Evolutionary conservation across 2,797 vertebrate genomes (phyloP).

Genomic region (Megalops cyprinoides): DNA sequence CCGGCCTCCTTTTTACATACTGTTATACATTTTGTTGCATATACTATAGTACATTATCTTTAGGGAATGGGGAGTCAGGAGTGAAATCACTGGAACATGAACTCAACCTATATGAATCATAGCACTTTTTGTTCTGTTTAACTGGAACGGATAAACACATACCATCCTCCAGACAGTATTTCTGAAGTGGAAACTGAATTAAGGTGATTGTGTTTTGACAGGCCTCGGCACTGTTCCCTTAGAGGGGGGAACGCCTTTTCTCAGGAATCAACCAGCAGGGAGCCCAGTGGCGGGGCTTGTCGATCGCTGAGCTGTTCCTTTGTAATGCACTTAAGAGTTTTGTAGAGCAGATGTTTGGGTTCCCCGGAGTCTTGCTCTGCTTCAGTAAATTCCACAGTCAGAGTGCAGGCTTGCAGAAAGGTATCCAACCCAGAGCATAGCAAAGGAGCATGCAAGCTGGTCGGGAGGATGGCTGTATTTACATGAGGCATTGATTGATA

Average conservation of each 20-base stretch:
- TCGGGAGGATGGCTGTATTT: not conserved
- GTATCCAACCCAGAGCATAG: not conserved
- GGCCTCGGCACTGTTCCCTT: not conserved
- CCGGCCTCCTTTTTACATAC: not conserved
- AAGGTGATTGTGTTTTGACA: slow-evolving; percentile 9
- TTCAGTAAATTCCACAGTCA: not conserved
- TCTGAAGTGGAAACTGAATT: not conserved
- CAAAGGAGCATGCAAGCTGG: not conserved
- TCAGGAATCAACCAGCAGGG: not conserved
- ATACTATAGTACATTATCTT: not conserved
- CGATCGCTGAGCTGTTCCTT: not conserved
- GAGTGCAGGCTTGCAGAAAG: not conserved
- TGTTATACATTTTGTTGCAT: not conserved
- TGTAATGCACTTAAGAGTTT: not conserved
- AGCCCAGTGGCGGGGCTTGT: not conserved
- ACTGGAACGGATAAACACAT: not conserved
- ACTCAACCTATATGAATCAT: not conserved
- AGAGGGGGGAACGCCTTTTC: not conserved
- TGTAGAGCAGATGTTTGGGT: slow-evolving; percentile 14
- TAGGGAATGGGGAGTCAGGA: not conserved
- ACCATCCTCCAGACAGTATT: not conserved
- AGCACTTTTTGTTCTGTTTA: not conserved
- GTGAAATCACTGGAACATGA: not conserved
- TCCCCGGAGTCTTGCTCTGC: not conserved
- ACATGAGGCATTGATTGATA: not conserved